phyloP scores from a whole-genome alignment of 2,888 invertebrate genomes.

The Acanthococcus lagerstroemiae region DNA sequence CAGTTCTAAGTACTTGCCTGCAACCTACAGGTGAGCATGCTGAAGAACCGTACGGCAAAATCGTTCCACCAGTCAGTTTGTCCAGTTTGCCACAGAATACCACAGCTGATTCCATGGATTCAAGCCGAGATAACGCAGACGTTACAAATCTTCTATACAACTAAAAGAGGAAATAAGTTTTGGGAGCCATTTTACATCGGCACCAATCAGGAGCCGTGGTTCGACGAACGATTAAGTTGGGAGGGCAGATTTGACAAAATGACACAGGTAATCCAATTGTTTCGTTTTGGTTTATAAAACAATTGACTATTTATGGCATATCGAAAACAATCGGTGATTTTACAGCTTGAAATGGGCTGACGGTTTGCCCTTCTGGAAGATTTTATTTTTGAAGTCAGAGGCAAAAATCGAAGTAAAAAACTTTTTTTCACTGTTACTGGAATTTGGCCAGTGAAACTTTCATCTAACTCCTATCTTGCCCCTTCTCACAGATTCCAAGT shows the following conservation, averaged over 20 bases:
- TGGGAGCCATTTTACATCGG: slow-evolving; percentile 94
- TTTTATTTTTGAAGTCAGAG: too few relatives aligned
- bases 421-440: too few relatives aligned
- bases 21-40: slow-evolving; percentile 34
- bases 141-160: slow-evolving; percentile 71
- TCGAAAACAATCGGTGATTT: too few relatives aligned
- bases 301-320: too few relatives aligned
- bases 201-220: slow-evolving; percentile 73
- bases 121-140: slow-evolving; percentile 46
- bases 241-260: slow-evolving; percentile 91
- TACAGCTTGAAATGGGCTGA: too few relatives aligned
- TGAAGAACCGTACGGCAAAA: slow-evolving; percentile 66
- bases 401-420: too few relatives aligned
- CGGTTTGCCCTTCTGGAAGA: too few relatives aligned
- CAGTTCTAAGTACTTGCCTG: too few relatives aligned
- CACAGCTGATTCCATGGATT: slow-evolving; percentile 74
- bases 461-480: too few relatives aligned
- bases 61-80: slow-evolving; percentile 86
- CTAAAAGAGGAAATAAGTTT: slow-evolving; percentile 71
- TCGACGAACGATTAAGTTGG: slow-evolving; percentile 86
- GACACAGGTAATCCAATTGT: slow-evolving; percentile 72
- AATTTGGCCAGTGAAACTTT: too few relatives aligned
- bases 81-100: slow-evolving; percentile 77
- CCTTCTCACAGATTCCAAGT: too few relatives aligned
- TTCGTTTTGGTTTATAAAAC: too few relatives aligned